Percentiles rank a stretch among this genome's conserved stretches.
Conservation (phyloP, 2,113 vertebrate genomes). For the Catharus fuscescens region DNA sequence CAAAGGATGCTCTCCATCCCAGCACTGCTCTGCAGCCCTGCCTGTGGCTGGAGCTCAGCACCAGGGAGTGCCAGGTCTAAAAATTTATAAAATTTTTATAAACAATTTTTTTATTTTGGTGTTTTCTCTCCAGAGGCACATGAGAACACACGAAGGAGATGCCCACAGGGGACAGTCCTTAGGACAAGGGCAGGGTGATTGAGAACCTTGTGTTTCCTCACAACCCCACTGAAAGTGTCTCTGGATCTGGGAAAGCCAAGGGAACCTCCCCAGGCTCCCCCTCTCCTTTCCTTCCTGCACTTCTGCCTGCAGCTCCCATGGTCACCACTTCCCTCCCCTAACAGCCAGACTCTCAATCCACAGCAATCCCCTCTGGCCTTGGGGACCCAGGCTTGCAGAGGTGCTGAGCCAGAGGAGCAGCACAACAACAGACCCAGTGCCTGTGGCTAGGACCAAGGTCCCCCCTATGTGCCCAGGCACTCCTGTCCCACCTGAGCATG, state of each 20-base stretch:
- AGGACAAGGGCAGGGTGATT: not conserved
- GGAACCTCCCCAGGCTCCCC: not conserved
- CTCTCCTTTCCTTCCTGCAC: not conserved
- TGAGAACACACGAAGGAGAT: fast-evolving
- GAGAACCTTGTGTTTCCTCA: not conserved
- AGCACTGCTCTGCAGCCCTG: not conserved
- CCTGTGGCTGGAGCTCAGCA: no score
- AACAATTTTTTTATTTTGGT: not conserved
- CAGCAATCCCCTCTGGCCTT: not conserved
- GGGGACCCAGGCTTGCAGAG: not conserved
- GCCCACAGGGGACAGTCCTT: no score
- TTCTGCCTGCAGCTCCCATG: not conserved
- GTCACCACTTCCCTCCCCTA: not conserved
- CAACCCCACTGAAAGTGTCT: not conserved
- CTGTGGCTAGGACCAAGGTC: not conserved
- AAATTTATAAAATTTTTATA: not conserved
- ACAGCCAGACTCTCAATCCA: not conserved
- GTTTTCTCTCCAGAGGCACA: not conserved
- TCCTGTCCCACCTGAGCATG: not conserved
- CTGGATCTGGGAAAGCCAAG: not conserved
- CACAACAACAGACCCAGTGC: not conserved
- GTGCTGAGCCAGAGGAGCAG: not conserved
- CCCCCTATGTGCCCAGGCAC: not conserved
- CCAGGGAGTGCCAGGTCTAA: no score
- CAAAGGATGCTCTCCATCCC: not conserved